Base-by-base conservation (phyloP, 35 echinoderm and acorn worm genomes). In the Ophiothrix spiculata region DNA sequence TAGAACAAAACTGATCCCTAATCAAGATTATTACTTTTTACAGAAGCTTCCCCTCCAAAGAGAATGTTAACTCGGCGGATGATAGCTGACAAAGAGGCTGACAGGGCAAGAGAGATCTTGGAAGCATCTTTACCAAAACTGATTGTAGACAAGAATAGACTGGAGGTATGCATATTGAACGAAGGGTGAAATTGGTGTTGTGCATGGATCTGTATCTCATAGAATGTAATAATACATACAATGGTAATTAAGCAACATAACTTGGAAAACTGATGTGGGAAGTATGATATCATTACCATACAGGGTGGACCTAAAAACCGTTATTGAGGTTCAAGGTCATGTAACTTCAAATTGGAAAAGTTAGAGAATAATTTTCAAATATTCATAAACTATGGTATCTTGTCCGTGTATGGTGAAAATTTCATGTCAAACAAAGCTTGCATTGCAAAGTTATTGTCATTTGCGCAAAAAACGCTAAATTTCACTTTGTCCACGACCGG, bases 101-200 rank as follows among this genome's bases (percentile, higher is more conserved):
- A 63, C 37, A 84, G 82, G 38, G 86, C 88, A 0, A 19, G 81
- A 17, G 77, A 92, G 37, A 92, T 91, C 23, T 31, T 94, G n/a
- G 77, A 94, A 46, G 96, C 91, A 87, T 78, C 87, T 19, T 77
- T 63, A 77, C 92, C 86, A 56, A 36, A 75, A 31, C 41, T 99
- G 16, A 80, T 94, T 1, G 90, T 94, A 31, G 96, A 99, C 76
- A 77, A 81, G 32, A 77, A 94, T 38, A 91, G 56, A 80, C 74
- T 99, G n/a, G 34, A 94, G 92, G 96, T 99, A 87, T 42, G 42
- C 33, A 4, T 34, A 56, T 45, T 54, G 33, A 77, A 35, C 19
- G 21, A 37, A 2, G 75, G 21, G 45, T 8, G 8, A 8, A 11
- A 54, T 54, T 11, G 21, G 21, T 11, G 45, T 21, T 21, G 45